Evolutionary conservation across 2,888 invertebrate genomes (phyloP).

Genomic region (Liopterus haemorrhoidalis): DNA sequence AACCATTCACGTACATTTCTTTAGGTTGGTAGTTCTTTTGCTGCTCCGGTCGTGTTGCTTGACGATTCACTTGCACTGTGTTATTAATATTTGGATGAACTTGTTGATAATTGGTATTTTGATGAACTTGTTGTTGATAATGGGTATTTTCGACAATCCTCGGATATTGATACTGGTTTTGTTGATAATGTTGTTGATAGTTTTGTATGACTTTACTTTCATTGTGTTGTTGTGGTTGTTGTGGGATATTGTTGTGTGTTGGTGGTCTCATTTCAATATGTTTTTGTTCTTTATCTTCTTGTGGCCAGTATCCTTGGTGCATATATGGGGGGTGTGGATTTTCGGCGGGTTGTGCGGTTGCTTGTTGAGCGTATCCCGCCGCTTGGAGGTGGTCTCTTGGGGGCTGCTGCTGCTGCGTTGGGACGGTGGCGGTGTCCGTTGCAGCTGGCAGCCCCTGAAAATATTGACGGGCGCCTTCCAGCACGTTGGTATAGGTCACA

Average conservation of each 20-base stretch:
- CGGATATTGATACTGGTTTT: constrained; percentile 26
- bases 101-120: constrained; percentile 22
- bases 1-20: constrained; percentile 10
- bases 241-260: constrained; percentile 42
- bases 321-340: constrained; percentile 41
- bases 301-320: constrained; percentile 35
- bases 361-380: constrained; percentile 44
- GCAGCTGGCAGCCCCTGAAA: constrained; percentile 70
- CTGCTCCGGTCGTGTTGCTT: constrained; percentile 29
- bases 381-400: constrained; percentile 44
- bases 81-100: constrained; percentile 33
- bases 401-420: constrained; percentile 32
- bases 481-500: constrained; percentile 70
- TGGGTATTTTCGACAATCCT: too few species aligned
- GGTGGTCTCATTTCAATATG: too few species aligned
- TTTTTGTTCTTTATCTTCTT: too few species aligned
- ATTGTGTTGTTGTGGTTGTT: constrained; percentile 45
- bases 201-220: constrained; percentile 43
- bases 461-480: constrained; percentile 78
- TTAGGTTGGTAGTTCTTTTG: constrained; percentile 23
- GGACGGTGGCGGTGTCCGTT: constrained; percentile 41
- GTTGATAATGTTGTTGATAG: constrained; percentile 38
- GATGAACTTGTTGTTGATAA: too few species aligned
- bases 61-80: constrained; percentile 33
- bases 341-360: constrained; percentile 49